Percentiles rank a stretch among this genome's conserved stretches.
Evolutionary conservation across 2,113 vertebrate species (phyloP).

Genomic region (Dinomys branickii): DNA sequence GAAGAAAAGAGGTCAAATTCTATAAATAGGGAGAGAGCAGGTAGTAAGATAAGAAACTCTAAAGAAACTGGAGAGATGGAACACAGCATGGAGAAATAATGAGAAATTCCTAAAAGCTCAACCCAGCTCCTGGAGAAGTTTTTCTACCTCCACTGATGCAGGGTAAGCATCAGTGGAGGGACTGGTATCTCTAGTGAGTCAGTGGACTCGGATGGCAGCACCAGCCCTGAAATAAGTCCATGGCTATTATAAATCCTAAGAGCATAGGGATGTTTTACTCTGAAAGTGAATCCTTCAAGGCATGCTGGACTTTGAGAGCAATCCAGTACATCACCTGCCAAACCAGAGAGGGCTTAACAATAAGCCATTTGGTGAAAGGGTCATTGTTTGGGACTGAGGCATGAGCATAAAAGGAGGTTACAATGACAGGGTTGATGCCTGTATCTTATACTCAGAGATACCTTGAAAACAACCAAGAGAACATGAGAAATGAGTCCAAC

Average conservation of each 20-base stretch:
- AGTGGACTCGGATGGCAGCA: background rate
- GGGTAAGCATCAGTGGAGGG: background rate
- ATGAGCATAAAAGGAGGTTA: background rate
- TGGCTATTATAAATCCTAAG: background rate
- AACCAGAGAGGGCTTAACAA: background rate
- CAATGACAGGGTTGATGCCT: background rate
- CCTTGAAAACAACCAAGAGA: background rate
- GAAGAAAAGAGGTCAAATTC: background rate
- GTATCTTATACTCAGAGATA: background rate
- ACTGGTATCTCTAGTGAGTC: background rate
- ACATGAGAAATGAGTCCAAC: background rate
- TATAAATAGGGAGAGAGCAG: background rate
- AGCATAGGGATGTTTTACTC: background rate
- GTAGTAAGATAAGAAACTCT: background rate
- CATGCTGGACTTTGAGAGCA: background rate
- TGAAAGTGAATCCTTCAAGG: background rate
- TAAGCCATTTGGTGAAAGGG: background rate
- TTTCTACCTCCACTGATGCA: background rate
- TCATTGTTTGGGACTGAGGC: background rate
- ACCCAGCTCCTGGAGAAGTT: background rate
- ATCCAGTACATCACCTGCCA: background rate
- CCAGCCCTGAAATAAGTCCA: background rate
- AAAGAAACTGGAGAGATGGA: background rate
- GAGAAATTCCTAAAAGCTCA: background rate
- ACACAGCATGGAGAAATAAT: background rate